Percentiles rank a stretch among this genome's conserved stretches.
phyloP scores from a whole-genome alignment of 2,797 vertebrate genomes.

The Anabacerthia variegaticeps region DNA sequence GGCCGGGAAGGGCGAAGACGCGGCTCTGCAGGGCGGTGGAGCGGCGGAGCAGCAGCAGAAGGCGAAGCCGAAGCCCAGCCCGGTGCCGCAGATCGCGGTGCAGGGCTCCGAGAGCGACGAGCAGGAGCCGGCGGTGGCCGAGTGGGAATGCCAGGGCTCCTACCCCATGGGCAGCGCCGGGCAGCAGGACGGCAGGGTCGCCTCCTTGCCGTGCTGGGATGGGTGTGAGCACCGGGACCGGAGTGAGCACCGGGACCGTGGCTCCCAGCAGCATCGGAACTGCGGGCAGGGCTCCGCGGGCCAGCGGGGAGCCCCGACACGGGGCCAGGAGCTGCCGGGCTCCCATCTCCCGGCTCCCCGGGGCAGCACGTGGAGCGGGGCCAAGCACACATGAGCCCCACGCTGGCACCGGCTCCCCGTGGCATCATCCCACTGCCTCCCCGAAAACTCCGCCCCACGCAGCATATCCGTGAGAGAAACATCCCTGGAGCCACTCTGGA shows the following conservation, averaged over 20 bases:
- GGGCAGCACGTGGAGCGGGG: neutral
- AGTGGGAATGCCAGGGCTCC: constrained; percentile 76
- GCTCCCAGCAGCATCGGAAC: constrained; percentile 21
- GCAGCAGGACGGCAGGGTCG: neutral
- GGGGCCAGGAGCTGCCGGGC: neutral
- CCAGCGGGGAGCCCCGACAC: neutral
- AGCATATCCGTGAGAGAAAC: neutral
- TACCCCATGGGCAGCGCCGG: neutral
- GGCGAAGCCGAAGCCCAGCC: constrained; percentile 65
- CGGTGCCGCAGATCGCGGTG: constrained; percentile 90
- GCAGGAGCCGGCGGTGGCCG: constrained; percentile 62
- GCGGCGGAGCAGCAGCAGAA: neutral
- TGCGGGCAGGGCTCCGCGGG: neutral
- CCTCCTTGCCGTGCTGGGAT: neutral
- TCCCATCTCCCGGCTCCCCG: neutral
- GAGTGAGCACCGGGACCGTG: neutral
- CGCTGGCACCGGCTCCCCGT: fast-evolving
- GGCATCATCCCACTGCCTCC: neutral
- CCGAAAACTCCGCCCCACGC: neutral
- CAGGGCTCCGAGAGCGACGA: constrained; percentile 88
- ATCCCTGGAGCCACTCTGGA: neutral
- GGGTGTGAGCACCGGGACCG: neutral
- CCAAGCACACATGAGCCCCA: neutral
- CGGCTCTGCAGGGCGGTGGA: neutral
- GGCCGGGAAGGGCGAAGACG: neutral